These are phyloP conservation scores for Pseudopipra pipra DNA, from an alignment of 2,113 vertebrate genomes.

Conservation along the genomic window DNA sequence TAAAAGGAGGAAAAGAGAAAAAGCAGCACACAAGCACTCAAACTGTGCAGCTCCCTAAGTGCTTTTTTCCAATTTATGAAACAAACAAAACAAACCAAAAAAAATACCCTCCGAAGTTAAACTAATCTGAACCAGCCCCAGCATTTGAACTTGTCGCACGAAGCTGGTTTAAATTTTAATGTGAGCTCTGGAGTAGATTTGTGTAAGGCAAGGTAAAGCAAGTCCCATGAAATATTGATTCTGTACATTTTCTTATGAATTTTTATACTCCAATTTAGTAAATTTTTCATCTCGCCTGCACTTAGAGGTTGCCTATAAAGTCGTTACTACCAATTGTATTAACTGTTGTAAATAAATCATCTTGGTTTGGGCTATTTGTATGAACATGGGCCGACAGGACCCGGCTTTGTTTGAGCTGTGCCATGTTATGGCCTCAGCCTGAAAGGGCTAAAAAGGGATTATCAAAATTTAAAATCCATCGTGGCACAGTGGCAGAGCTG, in stretches of 20 bases:
- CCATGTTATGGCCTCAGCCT: constrained; percentile 16
- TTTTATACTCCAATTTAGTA: constrained; percentile 97
- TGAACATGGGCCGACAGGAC: constrained; percentile 66
- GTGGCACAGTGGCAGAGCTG: not conserved
- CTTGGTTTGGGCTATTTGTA: constrained; percentile 66
- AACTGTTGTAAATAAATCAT: constrained; percentile 85
- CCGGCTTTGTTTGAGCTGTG: constrained; percentile 46
- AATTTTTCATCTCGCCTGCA: constrained; percentile 92
- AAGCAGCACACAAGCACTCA: constrained; percentile 1
- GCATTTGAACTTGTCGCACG: constrained; percentile 88
- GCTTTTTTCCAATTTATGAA: constrained; percentile 70
- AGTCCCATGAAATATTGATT: constrained; percentile 99
- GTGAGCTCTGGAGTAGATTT: constrained; percentile 92
- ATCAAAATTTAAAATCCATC: constrained; percentile 60
- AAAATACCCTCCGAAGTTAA: constrained; percentile 81
- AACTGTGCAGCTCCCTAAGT: constrained; percentile 48
- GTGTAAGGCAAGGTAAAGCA: constrained; percentile 97
- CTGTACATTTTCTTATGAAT: constrained; percentile 98
- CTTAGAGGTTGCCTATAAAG: constrained; percentile 89
- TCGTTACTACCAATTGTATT: constrained; percentile 83
- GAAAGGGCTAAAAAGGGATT: constrained; percentile 55
- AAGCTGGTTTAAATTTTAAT: constrained; percentile 94
- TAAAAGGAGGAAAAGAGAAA: constrained; percentile 12
- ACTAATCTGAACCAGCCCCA: constrained; percentile 86
- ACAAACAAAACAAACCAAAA: constrained; percentile 74